Evolutionary conservation across 1,140 invertebrate genomes (phyloP).

Genomic region (Hetaerina americana): DNA sequence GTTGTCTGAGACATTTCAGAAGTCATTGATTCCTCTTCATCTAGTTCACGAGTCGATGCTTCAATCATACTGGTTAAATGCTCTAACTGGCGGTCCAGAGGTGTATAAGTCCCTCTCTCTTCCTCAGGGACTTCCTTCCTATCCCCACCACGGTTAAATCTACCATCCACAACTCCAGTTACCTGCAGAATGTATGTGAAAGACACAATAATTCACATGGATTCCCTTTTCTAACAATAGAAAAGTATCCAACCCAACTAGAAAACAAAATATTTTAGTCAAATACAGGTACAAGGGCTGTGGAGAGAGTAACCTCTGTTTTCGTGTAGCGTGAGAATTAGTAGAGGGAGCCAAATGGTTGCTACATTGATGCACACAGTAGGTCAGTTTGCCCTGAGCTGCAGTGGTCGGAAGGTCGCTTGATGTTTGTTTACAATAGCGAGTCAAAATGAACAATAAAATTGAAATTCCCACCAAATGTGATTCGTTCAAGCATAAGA

Average conservation of each 20-base stretch:
- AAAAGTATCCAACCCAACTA: background rate
- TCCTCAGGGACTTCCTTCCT: background rate
- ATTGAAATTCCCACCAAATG: no score
- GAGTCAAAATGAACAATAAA: no score
- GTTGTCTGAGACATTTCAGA: no score
- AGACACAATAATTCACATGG: background rate
- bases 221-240: background rate
- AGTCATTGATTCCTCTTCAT: background rate
- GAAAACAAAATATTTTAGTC: background rate
- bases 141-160: conserved; percentile 7
- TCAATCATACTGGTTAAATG: conserved; percentile 9
- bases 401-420: no score
- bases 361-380: no score
- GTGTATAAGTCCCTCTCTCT: background rate
- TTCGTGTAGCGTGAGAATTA: no score
- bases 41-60: conserved; percentile 9
- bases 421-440: no score
- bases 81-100: conserved; percentile 10
- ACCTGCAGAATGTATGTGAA: conserved; percentile 1
- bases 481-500: no score
- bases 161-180: conserved; percentile 7
- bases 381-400: no score
- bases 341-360: no score
- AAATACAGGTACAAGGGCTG: background rate
- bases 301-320: no score